Conservation (phyloP, 2,888 invertebrate species). For the Leptinotarsa rubiginosa region DNA sequence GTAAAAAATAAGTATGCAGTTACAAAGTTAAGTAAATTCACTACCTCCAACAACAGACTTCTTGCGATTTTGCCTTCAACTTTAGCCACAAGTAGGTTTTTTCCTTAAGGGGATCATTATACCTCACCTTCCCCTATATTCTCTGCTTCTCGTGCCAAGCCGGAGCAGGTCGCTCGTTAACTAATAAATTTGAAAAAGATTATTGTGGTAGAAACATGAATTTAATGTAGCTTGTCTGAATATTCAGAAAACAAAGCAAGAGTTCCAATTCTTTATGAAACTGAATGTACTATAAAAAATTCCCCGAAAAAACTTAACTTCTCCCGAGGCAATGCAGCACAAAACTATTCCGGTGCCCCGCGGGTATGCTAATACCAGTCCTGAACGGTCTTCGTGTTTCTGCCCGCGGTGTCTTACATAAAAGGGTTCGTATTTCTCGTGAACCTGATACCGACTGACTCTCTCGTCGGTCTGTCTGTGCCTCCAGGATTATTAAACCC, state of each 20-base stretch:
- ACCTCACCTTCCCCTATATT: too few species aligned
- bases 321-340: slow-evolving; percentile 10
- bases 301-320: slow-evolving; percentile 3
- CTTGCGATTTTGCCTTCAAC: too few species aligned
- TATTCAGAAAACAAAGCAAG: background rate
- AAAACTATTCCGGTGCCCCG: slow-evolving; percentile 2
- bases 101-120: too few species aligned
- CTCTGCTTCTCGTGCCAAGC: too few species aligned
- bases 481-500: slow-evolving; percentile 51
- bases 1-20: too few species aligned
- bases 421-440: slow-evolving; percentile 61
- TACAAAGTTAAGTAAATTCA: too few species aligned
- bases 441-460: slow-evolving; percentile 55
- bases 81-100: too few species aligned
- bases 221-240: background rate
- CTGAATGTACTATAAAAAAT: background rate
- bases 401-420: slow-evolving; percentile 56
- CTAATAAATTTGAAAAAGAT: too few species aligned
- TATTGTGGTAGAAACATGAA: background rate
- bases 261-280: background rate
- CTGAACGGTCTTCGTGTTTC: slow-evolving; percentile 50
- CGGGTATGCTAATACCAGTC: slow-evolving; percentile 20
- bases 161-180: too few species aligned
- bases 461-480: slow-evolving; percentile 28
- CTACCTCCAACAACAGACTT: too few species aligned